Conservation (phyloP, 2,113 vertebrate genomes). For the Centropus bengalensis region DNA sequence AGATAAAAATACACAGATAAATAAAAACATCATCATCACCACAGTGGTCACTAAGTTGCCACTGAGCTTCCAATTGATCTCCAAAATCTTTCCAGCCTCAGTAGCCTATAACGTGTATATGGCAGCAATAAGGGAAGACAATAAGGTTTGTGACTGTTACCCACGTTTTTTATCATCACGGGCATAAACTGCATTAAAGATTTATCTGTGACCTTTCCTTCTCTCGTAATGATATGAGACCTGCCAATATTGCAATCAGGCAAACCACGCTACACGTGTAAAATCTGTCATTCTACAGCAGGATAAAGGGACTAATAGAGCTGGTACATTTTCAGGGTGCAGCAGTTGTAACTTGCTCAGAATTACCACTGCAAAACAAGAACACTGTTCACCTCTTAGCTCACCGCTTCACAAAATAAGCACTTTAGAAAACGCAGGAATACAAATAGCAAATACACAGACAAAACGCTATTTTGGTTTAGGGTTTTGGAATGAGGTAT, state of each 20-base stretch:
- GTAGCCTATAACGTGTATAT: not conserved
- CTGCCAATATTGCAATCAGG: not conserved
- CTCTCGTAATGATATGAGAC: not conserved
- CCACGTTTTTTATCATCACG: not conserved
- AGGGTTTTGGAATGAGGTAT: not conserved
- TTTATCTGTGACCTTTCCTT: not conserved
- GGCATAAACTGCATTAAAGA: not conserved
- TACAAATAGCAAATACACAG: not conserved
- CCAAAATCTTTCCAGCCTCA: not conserved
- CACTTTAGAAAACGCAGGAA: not conserved
- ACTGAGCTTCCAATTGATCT: not conserved
- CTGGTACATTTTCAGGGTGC: not conserved
- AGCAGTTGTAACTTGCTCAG: not conserved
- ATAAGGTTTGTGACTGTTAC: not conserved
- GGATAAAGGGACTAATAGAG: not conserved
- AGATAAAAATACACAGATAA: not conserved
- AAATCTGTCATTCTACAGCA: not conserved
- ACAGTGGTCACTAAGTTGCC: not conserved
- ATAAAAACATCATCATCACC: not conserved
- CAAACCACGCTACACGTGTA: fast-evolving
- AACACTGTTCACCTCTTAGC: not conserved
- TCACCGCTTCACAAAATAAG: not conserved
- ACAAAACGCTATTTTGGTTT: not conserved
- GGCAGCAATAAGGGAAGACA: not conserved
- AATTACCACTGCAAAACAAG: not conserved